Evolutionary conservation across 92 coral and sea anemone genomes (phyloP).

Genomic region (Siderastrea siderea): DNA sequence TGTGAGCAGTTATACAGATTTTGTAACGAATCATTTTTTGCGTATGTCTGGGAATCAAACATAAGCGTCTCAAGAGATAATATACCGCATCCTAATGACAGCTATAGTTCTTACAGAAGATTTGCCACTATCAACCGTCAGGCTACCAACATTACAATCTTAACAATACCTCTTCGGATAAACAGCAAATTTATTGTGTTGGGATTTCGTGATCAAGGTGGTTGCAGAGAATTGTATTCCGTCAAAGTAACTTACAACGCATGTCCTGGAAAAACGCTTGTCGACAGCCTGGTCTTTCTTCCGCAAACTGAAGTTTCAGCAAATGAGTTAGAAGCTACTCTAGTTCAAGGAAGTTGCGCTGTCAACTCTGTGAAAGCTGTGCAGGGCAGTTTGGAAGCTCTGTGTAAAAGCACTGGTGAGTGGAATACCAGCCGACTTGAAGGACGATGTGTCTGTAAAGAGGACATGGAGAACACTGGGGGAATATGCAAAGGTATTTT

Average conservation of each 20-base stretch:
- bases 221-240: slow-evolving; percentile 55
- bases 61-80: not conserved
- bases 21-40: slow-evolving; percentile 54
- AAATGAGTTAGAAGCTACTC: slow-evolving; percentile 16
- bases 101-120: slow-evolving; percentile 10
- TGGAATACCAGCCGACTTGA: slow-evolving; percentile 1
- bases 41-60: slow-evolving; percentile 15
- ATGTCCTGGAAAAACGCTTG: slow-evolving; percentile 53
- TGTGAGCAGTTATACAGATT: not conserved
- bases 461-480: slow-evolving; percentile 11
- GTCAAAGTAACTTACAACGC: slow-evolving; percentile 64
- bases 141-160: slow-evolving; percentile 15
- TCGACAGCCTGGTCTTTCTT: slow-evolving; percentile 36
- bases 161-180: not conserved
- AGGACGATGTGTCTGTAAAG: slow-evolving; percentile 76
- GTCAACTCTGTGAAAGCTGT: slow-evolving; percentile 18
- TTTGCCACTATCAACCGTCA: not conserved
- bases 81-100: slow-evolving; percentile 41
- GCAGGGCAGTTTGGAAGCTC: slow-evolving; percentile 35
- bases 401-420: slow-evolving; percentile 73
- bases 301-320: slow-evolving; percentile 68
- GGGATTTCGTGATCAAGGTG: not conserved
- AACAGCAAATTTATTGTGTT: too few relatives aligned
- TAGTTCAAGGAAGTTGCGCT: slow-evolving; percentile 73
- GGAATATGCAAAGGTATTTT: not conserved